Evolutionary conservation across 2,888 invertebrate species (phyloP).

Genomic region (Creontiades dilutus): DNA sequence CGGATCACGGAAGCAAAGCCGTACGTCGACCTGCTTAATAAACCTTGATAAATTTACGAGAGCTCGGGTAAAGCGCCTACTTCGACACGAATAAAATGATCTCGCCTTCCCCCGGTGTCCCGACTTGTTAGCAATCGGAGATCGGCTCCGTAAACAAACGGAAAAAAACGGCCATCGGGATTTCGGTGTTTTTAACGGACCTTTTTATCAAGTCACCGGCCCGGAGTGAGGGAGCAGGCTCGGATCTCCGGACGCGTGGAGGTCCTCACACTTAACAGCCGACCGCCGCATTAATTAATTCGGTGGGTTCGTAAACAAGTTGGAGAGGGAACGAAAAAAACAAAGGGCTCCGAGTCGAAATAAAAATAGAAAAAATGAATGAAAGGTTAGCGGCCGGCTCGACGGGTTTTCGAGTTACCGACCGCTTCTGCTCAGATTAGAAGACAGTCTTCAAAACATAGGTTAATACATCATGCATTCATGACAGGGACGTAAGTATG

Average conservation of each 20-base stretch:
- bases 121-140: neutral
- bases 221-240: neutral
- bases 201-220: neutral
- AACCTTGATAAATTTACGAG: neutral
- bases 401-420: neutral
- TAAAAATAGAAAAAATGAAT: too few species aligned
- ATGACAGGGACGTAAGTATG: too few species aligned
- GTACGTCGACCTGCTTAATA: neutral
- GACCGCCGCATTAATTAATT: slow-evolving; percentile 54
- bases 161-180: neutral
- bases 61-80: neutral
- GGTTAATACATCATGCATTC: too few species aligned
- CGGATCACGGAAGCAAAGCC: too few species aligned
- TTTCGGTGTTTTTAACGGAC: slow-evolving; percentile 13
- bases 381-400: neutral
- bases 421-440: neutral
- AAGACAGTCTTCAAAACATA: too few species aligned
- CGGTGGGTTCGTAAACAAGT: slow-evolving; percentile 57
- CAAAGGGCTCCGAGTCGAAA: neutral
- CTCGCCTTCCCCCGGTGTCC: neutral
- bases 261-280: slow-evolving; percentile 30
- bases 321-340: slow-evolving; percentile 12
- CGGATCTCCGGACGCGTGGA: slow-evolving; percentile 30
- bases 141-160: neutral
- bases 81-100: neutral